Evolutionary conservation across 2,888 invertebrate species (phyloP).

Genomic region (Thereva unica): DNA sequence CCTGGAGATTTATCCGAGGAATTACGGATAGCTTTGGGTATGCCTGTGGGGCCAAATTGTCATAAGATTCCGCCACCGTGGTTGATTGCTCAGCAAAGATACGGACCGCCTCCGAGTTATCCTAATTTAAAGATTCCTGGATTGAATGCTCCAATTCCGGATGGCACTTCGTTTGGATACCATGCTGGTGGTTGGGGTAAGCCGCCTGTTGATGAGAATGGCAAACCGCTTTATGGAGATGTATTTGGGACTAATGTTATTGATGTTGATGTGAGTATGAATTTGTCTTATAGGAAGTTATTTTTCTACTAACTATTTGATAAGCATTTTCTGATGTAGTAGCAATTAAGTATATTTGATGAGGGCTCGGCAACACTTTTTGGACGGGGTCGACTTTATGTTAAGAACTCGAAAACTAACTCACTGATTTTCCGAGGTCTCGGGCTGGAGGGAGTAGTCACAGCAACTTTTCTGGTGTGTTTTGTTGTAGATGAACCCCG

Average conservation of each 20-base stretch:
- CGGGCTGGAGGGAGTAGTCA: no score
- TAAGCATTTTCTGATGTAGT: no score
- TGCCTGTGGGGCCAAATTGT: constrained; percentile 95
- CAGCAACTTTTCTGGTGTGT: no score
- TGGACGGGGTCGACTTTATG: no score
- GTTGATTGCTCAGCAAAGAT: constrained; percentile 72
- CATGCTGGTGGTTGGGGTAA: constrained; percentile 99
- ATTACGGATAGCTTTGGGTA: constrained; percentile 92
- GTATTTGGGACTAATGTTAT: constrained; percentile 88
- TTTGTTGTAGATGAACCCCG: no score
- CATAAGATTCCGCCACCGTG: constrained; percentile 92
- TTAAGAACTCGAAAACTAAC: no score
- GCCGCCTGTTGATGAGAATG: constrained; percentile 97
- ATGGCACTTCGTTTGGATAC: constrained; percentile 96
- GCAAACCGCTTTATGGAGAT: constrained; percentile 97
- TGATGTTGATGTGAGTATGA: constrained; percentile 69
- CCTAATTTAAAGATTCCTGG: constrained; percentile 98
- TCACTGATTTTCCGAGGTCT: no score
- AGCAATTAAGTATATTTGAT: no score
- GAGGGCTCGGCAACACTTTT: no score
- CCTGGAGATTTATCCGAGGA: constrained; percentile 97
- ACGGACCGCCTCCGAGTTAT: constrained; percentile 98
- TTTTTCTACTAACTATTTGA: no score
- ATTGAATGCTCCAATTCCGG: constrained; percentile 97
- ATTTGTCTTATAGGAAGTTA: not conserved